phyloP scores from a whole-genome alignment of 2,797 vertebrate species.

The Avahi laniger region DNA sequence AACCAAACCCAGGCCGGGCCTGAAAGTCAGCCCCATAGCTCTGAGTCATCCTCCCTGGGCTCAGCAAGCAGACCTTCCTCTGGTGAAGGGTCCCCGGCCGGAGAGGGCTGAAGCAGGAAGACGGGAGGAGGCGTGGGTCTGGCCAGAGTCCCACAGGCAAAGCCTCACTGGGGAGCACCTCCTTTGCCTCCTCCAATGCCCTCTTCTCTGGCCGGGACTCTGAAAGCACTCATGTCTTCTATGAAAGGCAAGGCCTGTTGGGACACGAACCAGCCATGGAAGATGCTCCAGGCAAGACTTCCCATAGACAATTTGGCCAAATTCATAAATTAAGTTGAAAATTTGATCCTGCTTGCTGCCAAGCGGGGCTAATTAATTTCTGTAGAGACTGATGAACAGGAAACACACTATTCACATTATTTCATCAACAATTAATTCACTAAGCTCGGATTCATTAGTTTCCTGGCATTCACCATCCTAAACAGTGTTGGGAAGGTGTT shows the following conservation, averaged over 20 bases:
- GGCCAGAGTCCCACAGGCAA: not conserved
- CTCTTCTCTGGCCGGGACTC: not conserved
- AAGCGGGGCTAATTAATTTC: slow-evolving; percentile 78
- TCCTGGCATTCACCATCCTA: slow-evolving; percentile 70
- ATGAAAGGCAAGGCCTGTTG: slow-evolving; percentile 61
- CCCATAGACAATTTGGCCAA: slow-evolving; percentile 74
- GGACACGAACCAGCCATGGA: slow-evolving; percentile 55
- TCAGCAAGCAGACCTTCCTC: not conserved
- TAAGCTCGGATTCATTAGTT: slow-evolving; percentile 75
- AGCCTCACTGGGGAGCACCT: not conserved
- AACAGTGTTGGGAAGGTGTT: slow-evolving; percentile 54
- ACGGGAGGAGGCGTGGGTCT: not conserved
- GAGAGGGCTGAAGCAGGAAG: not conserved
- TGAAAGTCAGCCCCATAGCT: not conserved
- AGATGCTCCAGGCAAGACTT: slow-evolving; percentile 67
- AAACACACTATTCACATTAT: slow-evolving; percentile 71
- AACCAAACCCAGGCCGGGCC: not conserved
- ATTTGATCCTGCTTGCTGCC: slow-evolving; percentile 72
- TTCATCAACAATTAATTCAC: slow-evolving; percentile 81
- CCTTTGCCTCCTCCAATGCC: not conserved
- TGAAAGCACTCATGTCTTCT: slow-evolving; percentile 25
- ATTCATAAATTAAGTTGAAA: slow-evolving; percentile 74
- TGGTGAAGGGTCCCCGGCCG: not conserved
- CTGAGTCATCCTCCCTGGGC: not conserved
- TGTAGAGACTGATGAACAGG: slow-evolving; percentile 77